phyloP scores from a whole-genome alignment of 2,888 invertebrate genomes.

The Drosophila emarginata region DNA sequence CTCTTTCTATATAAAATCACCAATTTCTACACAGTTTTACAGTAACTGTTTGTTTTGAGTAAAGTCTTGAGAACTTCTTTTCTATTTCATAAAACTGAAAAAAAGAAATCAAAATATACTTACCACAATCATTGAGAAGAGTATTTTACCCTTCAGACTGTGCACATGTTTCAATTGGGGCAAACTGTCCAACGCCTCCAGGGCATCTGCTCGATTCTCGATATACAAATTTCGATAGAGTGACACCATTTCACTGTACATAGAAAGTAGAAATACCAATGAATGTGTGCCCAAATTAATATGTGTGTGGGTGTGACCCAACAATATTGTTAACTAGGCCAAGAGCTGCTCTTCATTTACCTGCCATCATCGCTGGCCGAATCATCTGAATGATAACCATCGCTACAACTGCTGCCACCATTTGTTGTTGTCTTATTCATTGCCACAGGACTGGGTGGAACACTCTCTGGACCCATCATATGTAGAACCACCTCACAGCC shows the following conservation, averaged over 20 bases:
- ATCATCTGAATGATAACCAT: slow-evolving; percentile 93
- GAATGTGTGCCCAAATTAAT: slow-evolving; percentile 38
- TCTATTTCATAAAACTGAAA: too few species aligned
- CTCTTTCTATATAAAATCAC: too few species aligned
- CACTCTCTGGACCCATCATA: slow-evolving; percentile 86
- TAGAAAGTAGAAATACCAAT: slow-evolving; percentile 19
- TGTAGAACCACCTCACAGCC: slow-evolving; percentile 90
- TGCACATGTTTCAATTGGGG: slow-evolving; percentile 91
- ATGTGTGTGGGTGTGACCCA: slow-evolving; percentile 49
- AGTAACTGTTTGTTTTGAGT: too few species aligned
- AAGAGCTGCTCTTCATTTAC: slow-evolving; percentile 57
- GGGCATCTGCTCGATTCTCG: slow-evolving; percentile 91
- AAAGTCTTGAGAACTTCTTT: too few species aligned
- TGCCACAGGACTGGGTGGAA: slow-evolving; percentile 81
- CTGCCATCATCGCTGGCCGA: slow-evolving; percentile 81
- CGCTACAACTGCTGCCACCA: slow-evolving; percentile 86
- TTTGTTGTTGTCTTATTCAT: slow-evolving; percentile 41
- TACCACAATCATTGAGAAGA: slow-evolving; percentile 98
- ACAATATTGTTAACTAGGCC: slow-evolving; percentile 47
- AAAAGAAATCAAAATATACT: slow-evolving; percentile 83
- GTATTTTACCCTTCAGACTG: slow-evolving; percentile 95
- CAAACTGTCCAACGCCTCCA: slow-evolving; percentile 92
- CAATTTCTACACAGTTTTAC: slow-evolving; percentile 11
- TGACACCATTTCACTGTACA: slow-evolving; percentile 86
- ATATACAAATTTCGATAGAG: slow-evolving; percentile 93